Percentiles rank a stretch among this genome's conserved stretches.
Evolutionary conservation across 2,888 invertebrate species (phyloP).

Genomic region (Serrognathus titanus): DNA sequence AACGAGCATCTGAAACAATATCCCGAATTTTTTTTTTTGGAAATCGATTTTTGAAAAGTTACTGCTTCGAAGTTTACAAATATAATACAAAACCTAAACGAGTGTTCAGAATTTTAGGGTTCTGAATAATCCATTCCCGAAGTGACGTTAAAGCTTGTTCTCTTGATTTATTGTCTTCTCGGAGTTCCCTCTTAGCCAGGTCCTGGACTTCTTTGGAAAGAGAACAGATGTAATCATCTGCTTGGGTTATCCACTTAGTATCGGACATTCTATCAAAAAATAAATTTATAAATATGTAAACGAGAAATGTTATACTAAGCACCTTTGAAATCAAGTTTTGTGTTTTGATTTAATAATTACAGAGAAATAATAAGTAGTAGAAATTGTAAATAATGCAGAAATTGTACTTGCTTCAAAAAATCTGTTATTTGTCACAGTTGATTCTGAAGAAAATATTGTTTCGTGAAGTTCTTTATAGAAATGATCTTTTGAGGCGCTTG

Average conservation of each 20-base stretch:
- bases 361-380: too few relatives aligned
- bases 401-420: too few relatives aligned
- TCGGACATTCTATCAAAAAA: conserved; percentile 27
- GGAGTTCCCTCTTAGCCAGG: conserved; percentile 63
- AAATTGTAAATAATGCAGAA: too few relatives aligned
- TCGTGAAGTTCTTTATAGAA: too few relatives aligned
- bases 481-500: too few relatives aligned
- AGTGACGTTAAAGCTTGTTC: conserved; percentile 64
- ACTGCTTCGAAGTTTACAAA: not conserved
- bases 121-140: conserved; percentile 68
- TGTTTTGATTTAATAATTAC: too few relatives aligned
- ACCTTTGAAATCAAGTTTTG: too few relatives aligned
- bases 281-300: not conserved
- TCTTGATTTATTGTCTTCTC: conserved; percentile 65
- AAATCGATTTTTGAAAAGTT: too few relatives aligned
- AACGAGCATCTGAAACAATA: conserved; percentile 58
- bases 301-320: not conserved
- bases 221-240: conserved; percentile 62
- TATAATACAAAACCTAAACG: conserved; percentile 58
- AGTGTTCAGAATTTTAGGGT: conserved; percentile 65
- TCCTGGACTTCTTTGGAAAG: conserved; percentile 60
- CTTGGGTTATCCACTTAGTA: conserved; percentile 55
- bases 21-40: too few relatives aligned
- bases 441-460: too few relatives aligned
- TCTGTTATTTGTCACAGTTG: too few relatives aligned